A percentile compares a stretch with the other conserved stretches of the same genome.
These are phyloP conservation scores for Eupithecia vulgata DNA, from an alignment of 2,888 invertebrate genomes.

Conservation along the genomic window DNA sequence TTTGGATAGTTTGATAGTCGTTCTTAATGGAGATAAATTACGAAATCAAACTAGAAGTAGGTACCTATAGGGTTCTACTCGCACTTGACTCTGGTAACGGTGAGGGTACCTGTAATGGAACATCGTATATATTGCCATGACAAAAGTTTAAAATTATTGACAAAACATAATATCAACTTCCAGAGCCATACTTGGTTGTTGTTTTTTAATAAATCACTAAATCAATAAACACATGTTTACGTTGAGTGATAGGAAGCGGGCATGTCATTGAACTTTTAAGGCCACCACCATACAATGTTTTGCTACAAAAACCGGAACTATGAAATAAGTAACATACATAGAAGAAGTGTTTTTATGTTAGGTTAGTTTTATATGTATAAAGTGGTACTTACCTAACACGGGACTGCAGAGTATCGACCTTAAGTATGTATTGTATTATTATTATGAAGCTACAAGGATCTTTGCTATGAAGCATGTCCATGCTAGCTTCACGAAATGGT, in stretches of 20 bases:
- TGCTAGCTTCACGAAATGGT: too few species aligned
- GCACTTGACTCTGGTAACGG: background rate
- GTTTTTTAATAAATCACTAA: background rate
- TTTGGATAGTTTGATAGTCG: background rate
- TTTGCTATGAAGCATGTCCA: too few species aligned
- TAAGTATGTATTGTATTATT: too few species aligned
- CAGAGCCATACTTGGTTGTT: background rate
- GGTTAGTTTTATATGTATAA: background rate
- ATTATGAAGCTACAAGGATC: too few species aligned
- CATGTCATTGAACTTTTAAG: background rate
- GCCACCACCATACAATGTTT: background rate
- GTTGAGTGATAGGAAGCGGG: background rate
- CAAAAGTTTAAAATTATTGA: background rate
- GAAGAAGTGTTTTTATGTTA: background rate
- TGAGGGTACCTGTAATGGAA: background rate
- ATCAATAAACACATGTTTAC: constrained; percentile 1
- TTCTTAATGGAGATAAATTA: background rate
- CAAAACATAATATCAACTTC: background rate
- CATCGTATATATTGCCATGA: background rate
- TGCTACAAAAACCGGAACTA: constrained; percentile 6
- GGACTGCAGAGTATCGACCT: too few species aligned
- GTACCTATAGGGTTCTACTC: background rate
- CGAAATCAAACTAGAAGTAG: background rate
- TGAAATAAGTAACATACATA: background rate
- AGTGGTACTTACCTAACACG: background rate